A percentile compares a stretch with the other conserved stretches of the same genome.
These are phyloP conservation scores for Bugula neritina DNA, from an alignment of 2,888 invertebrate species.

Conservation along the genomic window DNA sequence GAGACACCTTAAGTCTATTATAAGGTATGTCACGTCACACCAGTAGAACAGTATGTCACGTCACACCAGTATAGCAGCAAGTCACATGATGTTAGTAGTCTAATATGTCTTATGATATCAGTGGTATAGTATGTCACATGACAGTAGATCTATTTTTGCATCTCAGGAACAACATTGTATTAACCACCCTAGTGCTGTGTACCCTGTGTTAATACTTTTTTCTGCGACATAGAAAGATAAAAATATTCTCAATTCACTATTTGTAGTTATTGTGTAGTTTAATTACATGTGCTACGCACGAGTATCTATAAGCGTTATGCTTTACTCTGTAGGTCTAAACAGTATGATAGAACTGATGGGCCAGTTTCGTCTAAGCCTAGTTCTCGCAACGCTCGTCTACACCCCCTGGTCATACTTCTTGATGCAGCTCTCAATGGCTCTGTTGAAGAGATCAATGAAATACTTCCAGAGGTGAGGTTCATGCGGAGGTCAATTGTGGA, in stretches of 20 bases:
- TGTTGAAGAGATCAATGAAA: constrained; percentile 89
- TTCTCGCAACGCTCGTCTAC: constrained; percentile 65
- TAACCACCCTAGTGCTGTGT: too few species aligned
- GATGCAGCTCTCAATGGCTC: constrained; percentile 98
- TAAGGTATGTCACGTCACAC: not conserved
- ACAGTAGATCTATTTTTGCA: too few species aligned
- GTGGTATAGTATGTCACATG: too few species aligned
- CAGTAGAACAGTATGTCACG: too few species aligned
- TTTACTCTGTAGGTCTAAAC: not conserved
- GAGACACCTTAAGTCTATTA: not conserved
- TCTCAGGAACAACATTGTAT: too few species aligned
- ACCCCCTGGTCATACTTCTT: constrained; percentile 87
- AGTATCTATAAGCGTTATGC: not conserved
- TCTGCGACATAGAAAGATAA: too few species aligned
- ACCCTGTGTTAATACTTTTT: too few species aligned
- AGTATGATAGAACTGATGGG: not conserved
- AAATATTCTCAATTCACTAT: too few species aligned
- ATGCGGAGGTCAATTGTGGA: too few species aligned
- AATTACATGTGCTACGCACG: not conserved
- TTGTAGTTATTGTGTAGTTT: not conserved
- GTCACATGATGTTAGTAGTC: too few species aligned
- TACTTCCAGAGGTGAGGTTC: constrained; percentile 64
- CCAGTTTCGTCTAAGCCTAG: not conserved
- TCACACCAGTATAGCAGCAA: too few species aligned
- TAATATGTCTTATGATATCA: too few species aligned